Evolutionary conservation across 2,113 vertebrate species (phyloP).

Genomic region (Nymphicus hollandicus): DNA sequence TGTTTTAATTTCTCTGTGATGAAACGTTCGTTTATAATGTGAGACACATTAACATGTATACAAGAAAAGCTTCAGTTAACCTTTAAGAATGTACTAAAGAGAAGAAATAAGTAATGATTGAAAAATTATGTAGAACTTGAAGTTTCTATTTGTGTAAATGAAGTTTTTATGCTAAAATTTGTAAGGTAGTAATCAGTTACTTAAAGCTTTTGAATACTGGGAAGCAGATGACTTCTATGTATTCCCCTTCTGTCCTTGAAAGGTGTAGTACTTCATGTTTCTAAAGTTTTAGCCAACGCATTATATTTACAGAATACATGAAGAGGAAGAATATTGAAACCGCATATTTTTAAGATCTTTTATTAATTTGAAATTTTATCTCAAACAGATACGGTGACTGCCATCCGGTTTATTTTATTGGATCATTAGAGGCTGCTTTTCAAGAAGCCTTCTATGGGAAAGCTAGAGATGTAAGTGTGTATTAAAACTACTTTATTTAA

Average conservation of each 20-base stretch:
- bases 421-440: conserved; percentile 96
- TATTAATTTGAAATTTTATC: conserved; percentile 43
- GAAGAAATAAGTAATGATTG: neutral
- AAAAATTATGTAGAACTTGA: neutral
- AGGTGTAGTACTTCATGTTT: neutral
- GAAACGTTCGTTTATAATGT: neutral
- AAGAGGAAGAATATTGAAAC: neutral
- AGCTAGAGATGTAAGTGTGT: conserved; percentile 96
- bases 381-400: conserved; percentile 91
- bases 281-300: neutral
- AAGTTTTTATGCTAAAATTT: neutral
- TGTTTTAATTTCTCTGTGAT: neutral
- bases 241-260: neutral
- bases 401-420: conserved; percentile 99
- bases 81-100: neutral
- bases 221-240: neutral
- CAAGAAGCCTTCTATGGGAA: conserved; percentile 99
- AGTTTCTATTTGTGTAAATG: neutral
- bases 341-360: neutral
- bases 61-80: neutral
- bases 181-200: neutral
- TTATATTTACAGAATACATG: neutral
- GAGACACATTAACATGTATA: neutral
- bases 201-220: neutral
- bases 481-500: neutral